Evolutionary conservation across 2,888 invertebrate species (phyloP).

Genomic region (Lumbricus terrestris): DNA sequence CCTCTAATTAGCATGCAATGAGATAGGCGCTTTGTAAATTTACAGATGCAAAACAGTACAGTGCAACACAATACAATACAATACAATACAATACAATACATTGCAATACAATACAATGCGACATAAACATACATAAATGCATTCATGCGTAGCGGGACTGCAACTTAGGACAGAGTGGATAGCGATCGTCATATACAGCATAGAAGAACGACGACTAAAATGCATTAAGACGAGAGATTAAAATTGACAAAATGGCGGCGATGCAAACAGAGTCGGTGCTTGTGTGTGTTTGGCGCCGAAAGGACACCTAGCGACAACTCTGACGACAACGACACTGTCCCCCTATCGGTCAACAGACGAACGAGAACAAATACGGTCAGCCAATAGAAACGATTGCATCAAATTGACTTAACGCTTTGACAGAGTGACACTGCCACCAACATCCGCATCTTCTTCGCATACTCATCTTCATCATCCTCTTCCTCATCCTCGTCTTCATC

Average conservation of each 20-base stretch:
- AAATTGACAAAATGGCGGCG: neutral
- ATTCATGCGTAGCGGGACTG: neutral
- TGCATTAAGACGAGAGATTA: neutral
- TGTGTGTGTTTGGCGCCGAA: neutral
- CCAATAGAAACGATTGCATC: neutral
- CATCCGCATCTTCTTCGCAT: neutral
- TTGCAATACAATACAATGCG: neutral
- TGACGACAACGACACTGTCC: neutral
- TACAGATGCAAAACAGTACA: too few species aligned
- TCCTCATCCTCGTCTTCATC: too few species aligned
- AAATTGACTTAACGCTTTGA: neutral
- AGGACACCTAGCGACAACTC: neutral
- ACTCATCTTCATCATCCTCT: too few species aligned
- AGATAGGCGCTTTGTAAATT: too few species aligned
- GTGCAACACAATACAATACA: too few species aligned
- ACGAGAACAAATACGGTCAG: neutral
- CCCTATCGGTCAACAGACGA: neutral
- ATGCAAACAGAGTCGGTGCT: neutral
- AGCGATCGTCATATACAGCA: neutral
- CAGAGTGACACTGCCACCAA: neutral
- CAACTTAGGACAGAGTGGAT: neutral
- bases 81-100: too few species aligned
- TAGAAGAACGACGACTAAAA: neutral
- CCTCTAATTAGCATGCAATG: too few species aligned
- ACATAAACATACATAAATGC: neutral